Evolutionary conservation across 2,797 vertebrate species (phyloP).

Genomic region (Siniperca undulata): DNA sequence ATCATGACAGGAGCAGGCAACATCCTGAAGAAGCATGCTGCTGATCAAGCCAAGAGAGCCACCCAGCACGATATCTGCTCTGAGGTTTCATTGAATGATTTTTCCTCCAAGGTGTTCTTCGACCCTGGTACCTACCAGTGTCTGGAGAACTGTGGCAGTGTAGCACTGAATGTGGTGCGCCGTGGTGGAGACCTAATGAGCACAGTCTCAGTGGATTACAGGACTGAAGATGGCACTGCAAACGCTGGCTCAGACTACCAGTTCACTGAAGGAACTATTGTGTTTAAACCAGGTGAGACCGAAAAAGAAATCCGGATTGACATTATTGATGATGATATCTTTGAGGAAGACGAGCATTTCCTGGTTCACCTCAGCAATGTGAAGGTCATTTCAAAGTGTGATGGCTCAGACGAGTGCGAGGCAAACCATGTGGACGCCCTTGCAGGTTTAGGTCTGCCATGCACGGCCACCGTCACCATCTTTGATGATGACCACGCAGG

Average conservation of each 20-base stretch:
- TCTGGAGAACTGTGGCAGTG: constrained; percentile 94
- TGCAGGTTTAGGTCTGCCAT: constrained; percentile 88
- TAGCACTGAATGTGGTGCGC: constrained; percentile 90
- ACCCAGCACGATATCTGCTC: constrained; percentile 89
- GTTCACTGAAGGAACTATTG: constrained; percentile 89
- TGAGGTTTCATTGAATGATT: constrained; percentile 82
- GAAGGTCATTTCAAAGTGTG: constrained; percentile 78
- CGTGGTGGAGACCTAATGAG: constrained; percentile 90
- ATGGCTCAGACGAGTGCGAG: constrained; percentile 69
- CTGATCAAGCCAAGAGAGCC: constrained; percentile 92
- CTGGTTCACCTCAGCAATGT: constrained; percentile 93
- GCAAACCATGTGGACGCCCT: constrained; percentile 79
- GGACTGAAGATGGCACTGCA: constrained; percentile 94
- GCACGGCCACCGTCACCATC: constrained; percentile 92
- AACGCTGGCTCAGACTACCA: constrained; percentile 94
- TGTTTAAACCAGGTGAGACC: constrained; percentile 93
- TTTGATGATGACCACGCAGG: constrained; percentile 97
- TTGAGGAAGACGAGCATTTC: constrained; percentile 98
- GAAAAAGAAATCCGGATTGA: constrained; percentile 93
- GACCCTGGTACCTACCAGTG: constrained; percentile 95
- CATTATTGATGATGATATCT: constrained; percentile 96
- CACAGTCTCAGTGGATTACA: constrained; percentile 90
- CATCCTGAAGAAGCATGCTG: constrained; percentile 92
- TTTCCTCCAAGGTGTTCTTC: constrained; percentile 91
- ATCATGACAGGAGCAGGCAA: constrained; percentile 95